Conservation (phyloP, 2,797 vertebrate species). For the Sebastes kiyomatsui region DNA sequence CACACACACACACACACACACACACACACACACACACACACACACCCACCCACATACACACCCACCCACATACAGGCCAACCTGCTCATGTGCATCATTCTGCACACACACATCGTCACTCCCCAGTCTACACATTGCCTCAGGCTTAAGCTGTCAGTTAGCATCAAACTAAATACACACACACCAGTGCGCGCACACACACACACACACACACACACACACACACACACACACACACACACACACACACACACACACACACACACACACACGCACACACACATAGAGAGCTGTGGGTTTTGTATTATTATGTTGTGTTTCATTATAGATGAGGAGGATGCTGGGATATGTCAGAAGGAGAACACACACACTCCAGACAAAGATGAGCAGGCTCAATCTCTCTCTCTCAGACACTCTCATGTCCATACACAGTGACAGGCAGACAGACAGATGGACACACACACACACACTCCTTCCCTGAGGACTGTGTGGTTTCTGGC, state of each 20-base stretch:
- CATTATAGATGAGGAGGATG: conserved; percentile 71
- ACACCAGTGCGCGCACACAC: background rate
- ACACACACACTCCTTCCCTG: conserved; percentile 1
- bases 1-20: background rate
- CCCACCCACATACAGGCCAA: background rate
- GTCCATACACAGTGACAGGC: conserved; percentile 36
- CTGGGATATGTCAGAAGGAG: conserved; percentile 53
- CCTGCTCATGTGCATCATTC: conserved; percentile 24
- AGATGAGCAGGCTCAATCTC: background rate
- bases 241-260: conserved; percentile 10
- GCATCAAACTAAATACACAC: conserved; percentile 36
- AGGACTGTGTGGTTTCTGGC: conserved; percentile 38
- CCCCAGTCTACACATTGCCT: conserved; percentile 46
- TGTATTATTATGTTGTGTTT: conserved; percentile 63
- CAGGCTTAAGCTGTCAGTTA: conserved; percentile 63
- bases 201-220: conserved; percentile 2
- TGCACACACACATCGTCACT: conserved; percentile 29
- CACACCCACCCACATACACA: background rate
- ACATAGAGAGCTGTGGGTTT: conserved; percentile 25
- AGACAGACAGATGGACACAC: conserved; percentile 21
- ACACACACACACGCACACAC: conserved; percentile 5
- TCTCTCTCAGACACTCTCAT: background rate
- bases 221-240: conserved; percentile 1
- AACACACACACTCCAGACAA: conserved; percentile 27
- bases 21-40: background rate